Evolutionary conservation across 2,888 invertebrate species (phyloP).

Genomic region (Monopis laevigella): DNA sequence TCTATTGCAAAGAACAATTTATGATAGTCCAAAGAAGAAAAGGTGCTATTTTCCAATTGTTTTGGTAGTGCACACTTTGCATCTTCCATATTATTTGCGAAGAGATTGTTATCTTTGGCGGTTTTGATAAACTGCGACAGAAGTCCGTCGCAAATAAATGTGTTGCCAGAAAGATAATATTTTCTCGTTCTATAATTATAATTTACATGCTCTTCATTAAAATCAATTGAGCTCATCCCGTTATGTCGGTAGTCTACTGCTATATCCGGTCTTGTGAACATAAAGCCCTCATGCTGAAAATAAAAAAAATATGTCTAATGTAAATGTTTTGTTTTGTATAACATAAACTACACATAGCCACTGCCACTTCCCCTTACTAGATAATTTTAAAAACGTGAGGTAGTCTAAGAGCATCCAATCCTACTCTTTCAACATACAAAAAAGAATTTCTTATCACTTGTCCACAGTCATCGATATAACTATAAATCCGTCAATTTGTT

Average conservation of each 20-base stretch:
- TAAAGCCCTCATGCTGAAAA: not conserved
- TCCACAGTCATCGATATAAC: no score
- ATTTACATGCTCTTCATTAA: not conserved
- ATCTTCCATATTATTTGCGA: not conserved
- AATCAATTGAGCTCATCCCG: not conserved
- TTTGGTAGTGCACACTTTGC: not conserved
- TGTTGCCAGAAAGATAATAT: not conserved
- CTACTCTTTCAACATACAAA: no score
- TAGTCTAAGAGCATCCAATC: no score
- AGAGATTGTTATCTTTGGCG: not conserved
- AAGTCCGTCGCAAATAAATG: not conserved
- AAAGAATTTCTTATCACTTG: no score
- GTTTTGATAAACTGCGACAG: not conserved
- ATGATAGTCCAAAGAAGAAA: not conserved
- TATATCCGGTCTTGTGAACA: not conserved
- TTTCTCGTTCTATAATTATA: not conserved
- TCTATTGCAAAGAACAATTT: not conserved
- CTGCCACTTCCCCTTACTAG: no score
- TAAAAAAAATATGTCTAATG: not conserved
- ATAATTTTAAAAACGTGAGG: no score
- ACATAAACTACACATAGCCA: no score
- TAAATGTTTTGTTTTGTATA: no score
- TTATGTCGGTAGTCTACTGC: conserved; percentile 3
- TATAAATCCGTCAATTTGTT: no score
- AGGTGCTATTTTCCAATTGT: not conserved